Percentiles rank a stretch among this genome's conserved stretches.
Conservation (phyloP, 2,113 vertebrate species). For the Bufo bufo region DNA sequence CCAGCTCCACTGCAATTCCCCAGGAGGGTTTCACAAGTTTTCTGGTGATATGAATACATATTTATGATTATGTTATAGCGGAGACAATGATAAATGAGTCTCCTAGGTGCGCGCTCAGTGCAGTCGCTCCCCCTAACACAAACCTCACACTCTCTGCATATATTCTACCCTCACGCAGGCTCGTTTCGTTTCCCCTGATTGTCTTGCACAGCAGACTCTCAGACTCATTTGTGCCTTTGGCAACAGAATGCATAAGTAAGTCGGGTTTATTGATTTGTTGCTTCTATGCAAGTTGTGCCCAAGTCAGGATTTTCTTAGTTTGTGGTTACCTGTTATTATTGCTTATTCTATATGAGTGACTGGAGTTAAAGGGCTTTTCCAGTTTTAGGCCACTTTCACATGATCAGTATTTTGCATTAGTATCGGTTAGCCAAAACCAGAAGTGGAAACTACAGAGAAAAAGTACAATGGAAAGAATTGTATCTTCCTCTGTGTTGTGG, state of each 20-base stretch:
- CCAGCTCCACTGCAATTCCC: conserved; percentile 33
- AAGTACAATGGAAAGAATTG: no score
- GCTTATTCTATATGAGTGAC: background rate
- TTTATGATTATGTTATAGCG: conserved; percentile 36
- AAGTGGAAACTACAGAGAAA: no score
- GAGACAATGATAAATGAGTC: conserved; percentile 44
- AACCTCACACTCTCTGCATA: background rate
- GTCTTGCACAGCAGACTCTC: background rate
- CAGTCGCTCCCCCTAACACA: conserved; percentile 10
- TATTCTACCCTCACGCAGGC: background rate
- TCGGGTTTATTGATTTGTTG: background rate
- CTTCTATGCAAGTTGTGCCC: background rate
- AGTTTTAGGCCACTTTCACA: background rate
- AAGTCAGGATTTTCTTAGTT: background rate
- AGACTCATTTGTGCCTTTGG: background rate
- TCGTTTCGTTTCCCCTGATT: background rate
- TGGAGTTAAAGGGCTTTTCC: background rate
- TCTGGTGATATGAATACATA: conserved; percentile 33
- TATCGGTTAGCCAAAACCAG: no score
- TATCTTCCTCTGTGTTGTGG: no score
- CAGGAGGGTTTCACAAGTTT: conserved; percentile 37
- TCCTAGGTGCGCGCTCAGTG: background rate
- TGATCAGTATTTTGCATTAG: no score
- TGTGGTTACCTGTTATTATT: background rate
- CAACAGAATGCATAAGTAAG: conserved; percentile 1